phyloP scores from a whole-genome alignment of 2,888 invertebrate genomes.

The Rhaphigaster nebulosa region DNA sequence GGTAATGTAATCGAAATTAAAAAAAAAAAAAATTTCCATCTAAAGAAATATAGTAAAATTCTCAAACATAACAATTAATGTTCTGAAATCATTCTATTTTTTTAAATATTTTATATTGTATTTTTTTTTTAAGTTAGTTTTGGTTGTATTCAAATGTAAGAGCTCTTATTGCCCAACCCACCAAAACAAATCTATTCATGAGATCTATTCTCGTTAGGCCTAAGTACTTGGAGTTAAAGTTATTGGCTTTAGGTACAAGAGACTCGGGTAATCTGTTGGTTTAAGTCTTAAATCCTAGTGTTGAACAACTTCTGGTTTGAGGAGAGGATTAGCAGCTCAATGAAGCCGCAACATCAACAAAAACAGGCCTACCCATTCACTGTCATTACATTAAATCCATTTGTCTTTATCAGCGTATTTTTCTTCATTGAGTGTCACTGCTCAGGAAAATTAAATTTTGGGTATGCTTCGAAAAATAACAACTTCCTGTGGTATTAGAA shows the following conservation, averaged over 20 bases:
- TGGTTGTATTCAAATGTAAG: neutral
- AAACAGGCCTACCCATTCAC: neutral
- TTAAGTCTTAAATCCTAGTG: slow-evolving; percentile 8
- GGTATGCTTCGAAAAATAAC: no score
- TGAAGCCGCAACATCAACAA: neutral
- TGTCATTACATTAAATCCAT: neutral
- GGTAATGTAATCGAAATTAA: no score
- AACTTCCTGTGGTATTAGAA: no score
- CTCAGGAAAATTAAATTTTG: no score
- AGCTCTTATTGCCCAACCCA: no score
- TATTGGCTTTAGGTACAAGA: slow-evolving; percentile 18
- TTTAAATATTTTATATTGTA: no score
- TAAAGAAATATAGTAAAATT: no score
- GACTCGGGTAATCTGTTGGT: neutral
- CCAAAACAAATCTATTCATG: neutral
- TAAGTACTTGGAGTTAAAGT: neutral
- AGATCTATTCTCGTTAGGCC: neutral
- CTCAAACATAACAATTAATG: no score
- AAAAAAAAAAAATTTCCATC: no score
- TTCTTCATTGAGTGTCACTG: neutral
- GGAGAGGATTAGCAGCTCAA: neutral
- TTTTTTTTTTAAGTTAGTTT: no score
- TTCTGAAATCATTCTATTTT: no score
- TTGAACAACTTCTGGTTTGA: neutral
- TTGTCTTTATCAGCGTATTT: neutral